Evolutionary conservation across 2,888 invertebrate species (phyloP), one percentile per base, ranked within the genome.

Genomic region (Amblyjoppa fuscipennis): DNA sequence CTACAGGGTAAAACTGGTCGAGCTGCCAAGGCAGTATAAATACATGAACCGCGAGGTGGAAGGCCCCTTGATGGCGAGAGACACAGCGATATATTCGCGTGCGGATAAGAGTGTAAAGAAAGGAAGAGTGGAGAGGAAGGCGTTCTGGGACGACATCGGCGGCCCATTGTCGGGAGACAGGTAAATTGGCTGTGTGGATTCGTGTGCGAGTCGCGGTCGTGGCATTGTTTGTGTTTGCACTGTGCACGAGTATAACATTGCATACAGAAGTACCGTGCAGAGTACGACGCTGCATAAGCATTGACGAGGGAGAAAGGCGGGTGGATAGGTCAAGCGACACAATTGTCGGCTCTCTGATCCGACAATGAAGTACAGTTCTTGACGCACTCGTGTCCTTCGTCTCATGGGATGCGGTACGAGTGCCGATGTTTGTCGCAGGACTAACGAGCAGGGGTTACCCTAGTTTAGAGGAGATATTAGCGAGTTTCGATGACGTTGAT

Each of bases 1-100:
- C 80, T 77, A 51, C 64, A 53, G 68, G 34, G 78, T 56, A n/a
- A 53, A 85, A 71, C 81, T 71, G 75, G 70, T 79, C 73, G 70
- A 85, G 11, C 53, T 82, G 45, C 75, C n/a, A 59, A 79, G 38
- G 61, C 69, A 53, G 77, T 81, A 74, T 53, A 64, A 78, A 69
- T 69, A 41, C 69, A 34, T 20, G 25, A 2, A 66, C 11, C 20
- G 28, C 34, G 20, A 34, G 7, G 25, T 13, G 64, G 38, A 76
- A 20, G 34, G 16, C 3, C 7, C 31, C 34, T 11, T 13, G 61
- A 61, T 16, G 70, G 61, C 53, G 38, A 73, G 25, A 64, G 25
- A 41, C 16, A 28, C 13, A 25, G 34, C n/a, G 49, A 34, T 16
- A 38, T 38, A 56, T 79, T 2, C 41, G 5, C 53, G 38, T 34